Evolutionary conservation across 92 coral and sea anemone genomes (phyloP), one percentile per base, ranked within the genome.

Genomic region (Epizoanthus illoricatus): DNA sequence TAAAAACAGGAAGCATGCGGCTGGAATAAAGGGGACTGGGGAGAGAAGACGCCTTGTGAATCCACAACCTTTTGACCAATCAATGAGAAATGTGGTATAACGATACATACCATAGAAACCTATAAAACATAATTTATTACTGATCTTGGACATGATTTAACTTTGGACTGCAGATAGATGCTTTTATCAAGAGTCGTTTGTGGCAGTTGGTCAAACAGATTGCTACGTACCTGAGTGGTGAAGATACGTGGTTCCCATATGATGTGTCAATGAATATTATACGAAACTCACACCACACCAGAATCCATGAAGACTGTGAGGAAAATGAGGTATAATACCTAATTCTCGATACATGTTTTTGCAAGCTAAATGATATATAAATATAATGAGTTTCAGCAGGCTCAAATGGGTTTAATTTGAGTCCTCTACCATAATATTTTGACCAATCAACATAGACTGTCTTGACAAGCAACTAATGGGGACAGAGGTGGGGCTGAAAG

Each of bases 191-290:
- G 85, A 95, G 97, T 47, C 91, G 91, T 16, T 72, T 95, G 39
- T 95, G 98, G 98, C 86, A 87, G 67, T 84, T 86, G 7, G 91
- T 95, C n/a, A 90, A 93, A 66, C 84, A 86, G 58, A 81, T 90
- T 80, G 95, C 90, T 2, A 87, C 89, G 12, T 95, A 85, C 68
- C 69, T 95, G 49, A 95, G 98, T 74, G 94, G 92, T 18, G 55
- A 85, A 52, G 85, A 93, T 61, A 81, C 86, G 40, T 95, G 98
- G 98, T 91, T 85, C 71, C 98, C 98, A 2, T 95, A 95, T 80
- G 98, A 95, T 71, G 98, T 93, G 15, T 93, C 98, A 9, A 95
- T 95, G 98, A 95, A 95, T 63, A 91, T 95, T 33, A 92, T 93
- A 72, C 87, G 97, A 54, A 91, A 84, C 71, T 91, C 97, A 5